Percentiles rank a stretch among this genome's conserved stretches.
These are phyloP conservation scores for Cyprinodon variegatus DNA, from an alignment of 2,113 vertebrate species.

Conservation along the genomic window DNA sequence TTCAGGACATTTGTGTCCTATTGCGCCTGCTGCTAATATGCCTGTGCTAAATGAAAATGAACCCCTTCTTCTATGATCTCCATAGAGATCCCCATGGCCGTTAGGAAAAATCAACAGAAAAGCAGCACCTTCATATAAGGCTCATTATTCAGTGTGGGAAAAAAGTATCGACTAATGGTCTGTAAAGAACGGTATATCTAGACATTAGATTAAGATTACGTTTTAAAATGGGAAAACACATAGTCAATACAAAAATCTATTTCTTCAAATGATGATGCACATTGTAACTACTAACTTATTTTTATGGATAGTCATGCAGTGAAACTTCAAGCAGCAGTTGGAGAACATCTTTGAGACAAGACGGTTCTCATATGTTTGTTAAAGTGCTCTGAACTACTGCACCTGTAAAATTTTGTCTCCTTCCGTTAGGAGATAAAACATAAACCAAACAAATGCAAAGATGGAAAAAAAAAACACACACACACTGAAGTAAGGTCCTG, in stretches of 20 bases:
- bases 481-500: conserved; percentile 54
- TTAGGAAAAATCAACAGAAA: no score
- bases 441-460: conserved; percentile 55
- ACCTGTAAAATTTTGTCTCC: conserved; percentile 54
- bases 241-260: not conserved
- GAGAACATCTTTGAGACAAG: conserved; percentile 15
- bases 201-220: no score
- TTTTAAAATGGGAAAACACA: no score
- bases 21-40: no score
- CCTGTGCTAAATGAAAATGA: no score
- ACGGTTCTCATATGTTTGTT: conserved; percentile 19
- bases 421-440: conserved; percentile 58
- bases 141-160: no score
- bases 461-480: conserved; percentile 55
- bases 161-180: no score
- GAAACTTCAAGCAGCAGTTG: conserved; percentile 40
- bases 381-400: conserved; percentile 21
- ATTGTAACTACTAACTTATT: conserved; percentile 23
- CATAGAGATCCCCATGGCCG: no score
- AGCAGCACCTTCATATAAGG: no score
- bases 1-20: no score
- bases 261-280: not conserved
- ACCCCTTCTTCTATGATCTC: no score
- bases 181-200: no score
- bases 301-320: conserved; percentile 31